Evolutionary conservation across 2,113 vertebrate species (phyloP), one percentile per base, ranked within the genome.

Genomic region (Dasypus novemcinctus): DNA sequence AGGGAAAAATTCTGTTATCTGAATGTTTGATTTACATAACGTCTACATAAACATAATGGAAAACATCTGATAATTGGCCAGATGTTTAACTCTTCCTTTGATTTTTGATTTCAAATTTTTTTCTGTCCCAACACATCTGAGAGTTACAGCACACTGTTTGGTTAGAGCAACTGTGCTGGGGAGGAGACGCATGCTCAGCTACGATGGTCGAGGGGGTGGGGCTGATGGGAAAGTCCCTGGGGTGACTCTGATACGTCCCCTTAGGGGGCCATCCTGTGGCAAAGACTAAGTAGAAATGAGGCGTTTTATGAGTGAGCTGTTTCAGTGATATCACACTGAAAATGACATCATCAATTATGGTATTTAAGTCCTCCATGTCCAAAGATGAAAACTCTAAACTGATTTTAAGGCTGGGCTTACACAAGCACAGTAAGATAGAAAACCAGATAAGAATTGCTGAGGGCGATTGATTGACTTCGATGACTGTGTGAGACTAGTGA

Each of bases 321-420:
- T 81, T 80, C 71, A 7, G 61, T 52, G 80, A 88, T 59, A 76
- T 95, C 59, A 18, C 78, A 82, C 63, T 36, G 93, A 94, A 95
- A 96, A 96, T 97, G 95, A 95, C 95, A 93, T 96, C 91, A 97
- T 97, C 96, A 95, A 33, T 95, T 95, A 95, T 29, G 43, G 88
- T 90, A 88, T 92, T 96, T 97, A 93, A 96, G 82, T 41, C 74
- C 17, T 84, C 64, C 57, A 41, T 86, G 85, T 91, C 54, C 94
- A 82, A 89, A 94, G 43, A n/a, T 14, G 72, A 88, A 80, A 92
- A 88, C 38, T 85, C 66, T 43, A 57, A n/a, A 27, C 63, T 14
- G 31, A 78, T 90, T 84, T 54, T 69, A 81, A 94, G 80, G n/a
- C 69, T 15, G 17, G 25, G 31, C 33, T 93, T 49, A 66, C 38